Evolutionary conservation across 35 echinoderm and acorn worm genomes (phyloP).

Genomic region (Strongylocentrotus purpuratus): DNA sequence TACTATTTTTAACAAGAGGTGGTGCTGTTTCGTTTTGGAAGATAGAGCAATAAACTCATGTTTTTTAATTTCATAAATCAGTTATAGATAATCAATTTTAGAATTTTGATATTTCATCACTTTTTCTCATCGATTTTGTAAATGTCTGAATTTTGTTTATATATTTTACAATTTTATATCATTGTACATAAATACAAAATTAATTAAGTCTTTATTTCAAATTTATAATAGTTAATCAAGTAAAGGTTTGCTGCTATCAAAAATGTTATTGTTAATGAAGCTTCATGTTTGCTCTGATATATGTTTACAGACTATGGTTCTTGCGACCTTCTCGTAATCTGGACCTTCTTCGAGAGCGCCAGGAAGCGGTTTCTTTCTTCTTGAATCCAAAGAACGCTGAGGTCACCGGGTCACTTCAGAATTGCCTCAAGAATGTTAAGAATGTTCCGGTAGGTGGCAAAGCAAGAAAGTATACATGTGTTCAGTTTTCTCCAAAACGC

Average conservation of each 20-base stretch:
- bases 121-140: neutral
- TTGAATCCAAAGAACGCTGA: slow-evolving; percentile 80
- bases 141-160: neutral
- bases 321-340: slow-evolving; percentile 85
- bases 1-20: neutral
- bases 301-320: slow-evolving; percentile 79
- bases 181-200: neutral
- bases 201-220: neutral
- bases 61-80: neutral
- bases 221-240: neutral
- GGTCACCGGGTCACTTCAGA: slow-evolving; percentile 71
- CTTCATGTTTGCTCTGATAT: too few species aligned
- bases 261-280: too few species aligned
- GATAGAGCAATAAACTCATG: neutral
- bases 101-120: neutral
- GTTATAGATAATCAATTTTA: too few species aligned
- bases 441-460: slow-evolving; percentile 83
- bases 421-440: slow-evolving; percentile 85
- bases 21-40: neutral
- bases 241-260: neutral
- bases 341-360: slow-evolving; percentile 62
- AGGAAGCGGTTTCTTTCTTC: slow-evolving; percentile 86
- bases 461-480: neutral
- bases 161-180: neutral
- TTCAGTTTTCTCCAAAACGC: too few species aligned